Conservation (phyloP, 2,888 invertebrate genomes). For the Leucoma salicis region DNA sequence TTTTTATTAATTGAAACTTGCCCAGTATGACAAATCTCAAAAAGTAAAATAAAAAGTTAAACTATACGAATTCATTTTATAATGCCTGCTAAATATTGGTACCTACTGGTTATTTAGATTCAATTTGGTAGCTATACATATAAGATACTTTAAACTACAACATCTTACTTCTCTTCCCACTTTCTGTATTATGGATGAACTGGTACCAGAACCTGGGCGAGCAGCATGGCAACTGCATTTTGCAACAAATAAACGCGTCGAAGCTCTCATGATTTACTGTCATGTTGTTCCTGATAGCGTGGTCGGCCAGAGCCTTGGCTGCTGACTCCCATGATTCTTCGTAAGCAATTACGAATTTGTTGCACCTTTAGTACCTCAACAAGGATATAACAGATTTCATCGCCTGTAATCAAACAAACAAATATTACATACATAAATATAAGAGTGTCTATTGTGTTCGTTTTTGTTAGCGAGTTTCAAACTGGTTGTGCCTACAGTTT, state of each 20-base stretch:
- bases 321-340: slow-evolving; percentile 92
- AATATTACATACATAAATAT: slow-evolving; percentile 81
- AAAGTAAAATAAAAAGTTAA: no score
- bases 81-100: no score
- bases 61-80: no score
- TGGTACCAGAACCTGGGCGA: slow-evolving; percentile 91
- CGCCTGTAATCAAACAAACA: slow-evolving; percentile 84
- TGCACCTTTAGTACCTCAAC: slow-evolving; percentile 95
- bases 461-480: no score
- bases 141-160: no score
- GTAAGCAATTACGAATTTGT: slow-evolving; percentile 94
- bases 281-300: slow-evolving; percentile 89
- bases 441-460: no score
- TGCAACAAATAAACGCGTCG: slow-evolving; percentile 90
- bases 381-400: slow-evolving; percentile 97
- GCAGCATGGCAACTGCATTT: slow-evolving; percentile 88
- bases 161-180: slow-evolving; percentile 91
- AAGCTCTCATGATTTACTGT: slow-evolving; percentile 89
- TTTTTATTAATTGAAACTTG: no score
- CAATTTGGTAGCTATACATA: no score
- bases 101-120: no score
- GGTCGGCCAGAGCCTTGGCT: slow-evolving; percentile 89
- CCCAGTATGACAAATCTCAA: no score
- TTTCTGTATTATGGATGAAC: slow-evolving; percentile 92
- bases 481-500: no score